Conservation (phyloP, 2,113 vertebrate species). For the Chionis minor region DNA sequence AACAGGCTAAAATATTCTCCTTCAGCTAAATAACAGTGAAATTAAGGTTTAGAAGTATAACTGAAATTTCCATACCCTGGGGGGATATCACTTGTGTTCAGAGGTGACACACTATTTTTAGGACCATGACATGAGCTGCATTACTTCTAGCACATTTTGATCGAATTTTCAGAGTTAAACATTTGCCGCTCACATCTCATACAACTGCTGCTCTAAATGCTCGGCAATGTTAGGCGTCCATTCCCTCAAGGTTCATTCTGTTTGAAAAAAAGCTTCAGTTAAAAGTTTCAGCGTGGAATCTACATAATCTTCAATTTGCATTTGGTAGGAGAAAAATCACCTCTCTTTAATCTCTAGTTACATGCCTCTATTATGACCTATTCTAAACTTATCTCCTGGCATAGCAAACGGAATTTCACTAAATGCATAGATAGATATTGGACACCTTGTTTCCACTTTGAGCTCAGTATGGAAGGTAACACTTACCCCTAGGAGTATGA, state of each 20-base stretch:
- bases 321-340: slow-evolving; percentile 46
- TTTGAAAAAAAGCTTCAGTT: neutral
- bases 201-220: neutral
- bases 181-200: neutral
- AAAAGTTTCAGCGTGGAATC: neutral
- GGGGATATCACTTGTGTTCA: neutral
- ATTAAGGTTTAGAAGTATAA: neutral
- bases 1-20: neutral
- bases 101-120: slow-evolving; percentile 46
- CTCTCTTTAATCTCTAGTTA: slow-evolving; percentile 56
- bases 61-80: neutral
- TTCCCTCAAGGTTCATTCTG: neutral
- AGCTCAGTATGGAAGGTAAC: slow-evolving; percentile 65
- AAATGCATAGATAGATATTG: slow-evolving; percentile 71
- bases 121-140: neutral
- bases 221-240: neutral
- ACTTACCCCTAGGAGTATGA: slow-evolving; percentile 37
- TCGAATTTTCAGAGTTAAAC: slow-evolving; percentile 5
- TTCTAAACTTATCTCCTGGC: slow-evolving; percentile 71
- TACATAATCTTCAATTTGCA: neutral
- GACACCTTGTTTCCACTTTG: slow-evolving; percentile 72
- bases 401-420: slow-evolving; percentile 64
- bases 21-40: neutral
- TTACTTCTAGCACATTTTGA: slow-evolving; percentile 43
- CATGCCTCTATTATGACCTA: slow-evolving; percentile 63